A percentile compares a stretch with the other conserved stretches of the same genome.
Conservation (phyloP, 2,797 vertebrate species). For the Pelodytes ibericus region DNA sequence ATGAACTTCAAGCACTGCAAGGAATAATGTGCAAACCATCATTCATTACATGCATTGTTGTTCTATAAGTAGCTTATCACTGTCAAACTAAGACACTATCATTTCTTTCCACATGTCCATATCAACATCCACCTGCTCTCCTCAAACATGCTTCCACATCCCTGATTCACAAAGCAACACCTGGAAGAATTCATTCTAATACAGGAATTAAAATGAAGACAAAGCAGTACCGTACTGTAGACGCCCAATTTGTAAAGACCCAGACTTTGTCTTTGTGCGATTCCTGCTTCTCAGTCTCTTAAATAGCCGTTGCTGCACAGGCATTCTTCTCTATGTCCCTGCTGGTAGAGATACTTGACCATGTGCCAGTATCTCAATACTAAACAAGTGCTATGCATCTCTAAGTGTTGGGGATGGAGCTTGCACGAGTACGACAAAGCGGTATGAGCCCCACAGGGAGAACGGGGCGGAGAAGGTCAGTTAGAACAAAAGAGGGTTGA, state of each 20-base stretch:
- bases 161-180: background rate
- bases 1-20: too few species aligned
- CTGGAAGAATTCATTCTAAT: background rate
- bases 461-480: slow-evolving; percentile 38
- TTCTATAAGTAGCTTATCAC: too few species aligned
- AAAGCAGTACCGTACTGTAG: slow-evolving; percentile 8
- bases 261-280: slow-evolving; percentile 21
- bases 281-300: slow-evolving; percentile 17
- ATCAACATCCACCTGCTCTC: too few species aligned
- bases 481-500: slow-evolving; percentile 8
- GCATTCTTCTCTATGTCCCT: slow-evolving; percentile 29
- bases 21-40: too few species aligned
- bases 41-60: too few species aligned
- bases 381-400: slow-evolving; percentile 17
- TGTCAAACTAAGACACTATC: too few species aligned
- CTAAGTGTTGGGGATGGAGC: slow-evolving; percentile 17
- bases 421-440: slow-evolving; percentile 40
- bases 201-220: background rate
- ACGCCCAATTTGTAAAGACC: background rate
- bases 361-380: slow-evolving; percentile 2
- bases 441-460: slow-evolving; percentile 24
- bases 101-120: too few species aligned
- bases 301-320: slow-evolving; percentile 16
- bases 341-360: background rate
- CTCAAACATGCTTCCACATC: too few species aligned